Evolutionary conservation across 2,888 invertebrate genomes (phyloP), one percentile per base, ranked within the genome.

Genomic region (Oscheius sp.): DNA sequence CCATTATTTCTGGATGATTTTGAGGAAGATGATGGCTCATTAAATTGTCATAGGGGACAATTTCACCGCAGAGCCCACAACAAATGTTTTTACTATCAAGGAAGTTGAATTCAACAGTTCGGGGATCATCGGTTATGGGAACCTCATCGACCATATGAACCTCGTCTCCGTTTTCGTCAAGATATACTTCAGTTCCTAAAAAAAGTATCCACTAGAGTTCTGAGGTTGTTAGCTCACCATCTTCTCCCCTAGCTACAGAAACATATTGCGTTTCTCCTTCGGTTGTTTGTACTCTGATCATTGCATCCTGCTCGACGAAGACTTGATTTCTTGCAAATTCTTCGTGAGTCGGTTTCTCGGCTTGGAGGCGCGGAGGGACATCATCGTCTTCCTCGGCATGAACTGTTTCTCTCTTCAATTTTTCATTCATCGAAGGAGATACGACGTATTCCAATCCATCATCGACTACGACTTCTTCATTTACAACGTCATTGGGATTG

Each of bases 41-140:
- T 17, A 86, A 70, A 2, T 45, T 63, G 26, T 82, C 81, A 50
- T 85, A 85, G 24, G 75, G 77, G 20, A 85, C 82, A 30, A 85
- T 79, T 50, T 83, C 84, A 9, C 84, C 83, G 59, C 85, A 85
- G 28, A 85, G 67, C 0, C 84, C 85, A 51, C 85, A 85, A 66
- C 83, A 78, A 50, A 85, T 73, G 66, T 85, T 73, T 61, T 76
- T 73, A 9, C 62, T 73, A 67, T 81, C 78, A 26, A 80, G 73
- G 56, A 80, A 82, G 59, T 79, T 82, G 77, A 82, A 82, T 49
- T 80, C 80, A 63, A 80, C 67, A 8, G 65, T 66, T 30, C 74
- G 51, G 41, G 70, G 65, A 28, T 68, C 68, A 14, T 64, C 65
- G 2, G 17, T 28, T 2, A 17, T 17, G n/a, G 41, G 24, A 2